Conservation (phyloP, 2,113 vertebrate species). For the Rhynchomys soricoides region DNA sequence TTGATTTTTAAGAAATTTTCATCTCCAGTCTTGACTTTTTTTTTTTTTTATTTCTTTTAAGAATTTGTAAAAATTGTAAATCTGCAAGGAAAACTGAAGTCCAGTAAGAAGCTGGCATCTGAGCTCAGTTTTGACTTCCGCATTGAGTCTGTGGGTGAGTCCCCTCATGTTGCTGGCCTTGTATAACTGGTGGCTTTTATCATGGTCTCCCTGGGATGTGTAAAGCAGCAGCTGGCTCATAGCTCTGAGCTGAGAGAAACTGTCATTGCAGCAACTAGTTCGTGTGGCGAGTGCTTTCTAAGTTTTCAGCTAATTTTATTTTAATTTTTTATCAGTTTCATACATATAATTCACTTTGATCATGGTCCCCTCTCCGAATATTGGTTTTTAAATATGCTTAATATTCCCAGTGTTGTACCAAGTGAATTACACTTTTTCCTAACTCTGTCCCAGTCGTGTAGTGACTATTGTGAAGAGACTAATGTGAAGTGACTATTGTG, state of each 20-base stretch:
- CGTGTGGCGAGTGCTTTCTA: neutral
- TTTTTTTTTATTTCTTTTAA: conserved; percentile 78
- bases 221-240: neutral
- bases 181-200: neutral
- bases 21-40: conserved; percentile 64
- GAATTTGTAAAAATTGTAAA: conserved; percentile 99
- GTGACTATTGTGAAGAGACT: too few relatives aligned
- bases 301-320: conserved; percentile 25
- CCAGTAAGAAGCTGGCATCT: conserved; percentile 97
- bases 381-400: conserved; percentile 27
- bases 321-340: neutral
- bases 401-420: conserved; percentile 60
- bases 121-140: conserved; percentile 99
- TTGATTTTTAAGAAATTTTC: conserved; percentile 52
- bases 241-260: conserved; percentile 30
- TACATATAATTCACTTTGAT: neutral
- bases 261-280: neutral
- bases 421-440: conserved; percentile 58
- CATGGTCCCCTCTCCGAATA: neutral
- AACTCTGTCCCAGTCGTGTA: conserved; percentile 49
- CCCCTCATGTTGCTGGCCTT: neutral
- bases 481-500: conserved; percentile 27
- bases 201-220: neutral
- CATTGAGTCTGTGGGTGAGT: conserved; percentile 97
- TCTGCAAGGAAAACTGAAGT: conserved; percentile 96